These are phyloP conservation scores for Heliocidaris erythrogramma DNA, from an alignment of 35 echinoderm and acorn worm species.

Conservation along the genomic window DNA sequence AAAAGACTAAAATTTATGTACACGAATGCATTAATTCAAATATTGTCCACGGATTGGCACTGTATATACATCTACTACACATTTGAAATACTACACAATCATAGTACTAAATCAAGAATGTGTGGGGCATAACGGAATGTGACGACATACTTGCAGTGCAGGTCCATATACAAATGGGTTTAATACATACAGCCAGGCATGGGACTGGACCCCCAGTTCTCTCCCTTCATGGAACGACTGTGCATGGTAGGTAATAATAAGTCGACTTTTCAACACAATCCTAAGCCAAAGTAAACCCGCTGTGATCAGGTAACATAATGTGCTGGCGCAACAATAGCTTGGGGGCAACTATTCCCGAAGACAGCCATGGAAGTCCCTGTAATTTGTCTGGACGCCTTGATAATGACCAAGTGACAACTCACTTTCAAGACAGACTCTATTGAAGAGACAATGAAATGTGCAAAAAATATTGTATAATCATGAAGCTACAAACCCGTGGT, in stretches of 20 bases:
- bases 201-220: not conserved
- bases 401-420: not conserved
- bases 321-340: not conserved
- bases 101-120: no score
- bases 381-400: not conserved
- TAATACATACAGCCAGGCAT: not conserved
- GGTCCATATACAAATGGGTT: not conserved
- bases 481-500: no score
- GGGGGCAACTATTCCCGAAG: not conserved
- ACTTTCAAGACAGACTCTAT: not conserved
- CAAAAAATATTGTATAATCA: no score
- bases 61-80: no score
- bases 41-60: no score
- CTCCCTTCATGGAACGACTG: not conserved
- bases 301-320: not conserved
- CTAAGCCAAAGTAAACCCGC: not conserved
- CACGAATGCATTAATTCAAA: no score
- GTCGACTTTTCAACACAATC: not conserved
- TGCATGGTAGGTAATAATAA: not conserved
- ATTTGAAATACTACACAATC: no score
- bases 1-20: no score
- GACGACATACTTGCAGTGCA: not conserved
- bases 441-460: not conserved
- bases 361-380: not conserved
- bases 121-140: not conserved